Evolutionary conservation across 2,113 vertebrate genomes (phyloP), one percentile per base, ranked within the genome.

Genomic region (Scomber scombrus): DNA sequence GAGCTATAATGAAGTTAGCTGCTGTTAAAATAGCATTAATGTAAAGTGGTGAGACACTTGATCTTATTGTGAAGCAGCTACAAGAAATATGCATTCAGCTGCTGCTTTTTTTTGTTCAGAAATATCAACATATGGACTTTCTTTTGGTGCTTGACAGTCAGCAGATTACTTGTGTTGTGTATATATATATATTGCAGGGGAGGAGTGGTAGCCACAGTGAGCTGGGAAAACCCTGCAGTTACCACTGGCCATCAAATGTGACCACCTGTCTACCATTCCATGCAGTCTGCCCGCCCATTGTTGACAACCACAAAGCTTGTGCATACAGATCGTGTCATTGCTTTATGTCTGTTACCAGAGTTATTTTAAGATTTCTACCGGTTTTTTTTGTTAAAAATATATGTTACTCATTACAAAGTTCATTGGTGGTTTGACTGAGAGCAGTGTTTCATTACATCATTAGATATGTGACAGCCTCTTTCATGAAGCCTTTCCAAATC

Each of bases 221-320:
- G 46, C 54, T 45, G 73, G 72, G 70, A 78, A 88, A 57, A 46
- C 46, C 79, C 79, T 70, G 52, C 52, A 31, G 26, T 80, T n/a
- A 58, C 67, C 66, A 71, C 77, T 16, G 11, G 58, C 71, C 65
- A 70, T 64, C 55, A 65, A 18, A 72, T 60, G 21, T 55, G 70
- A 81, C 82, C 78, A 78, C 69, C 77, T 84, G 65, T 52, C 80
- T 19, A 13, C 69, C 50, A 26, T 51, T 55, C 46, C 3, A 62
- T 76, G 52, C 50, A 52, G 66, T 72, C 66, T 60, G 43, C 0
- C 47, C 13, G 40, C 73, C 64, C 60, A 26, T 62, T 77, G 75
- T 87, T 65, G 74, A 80, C 58, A 60, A 75, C 89, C 78, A 13
- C 83, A 75, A 47, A 45, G 70, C 61, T 74, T 16, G 14, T 21